Base-by-base conservation (phyloP, 1,140 invertebrate species). In the Ostrea edulis region DNA sequence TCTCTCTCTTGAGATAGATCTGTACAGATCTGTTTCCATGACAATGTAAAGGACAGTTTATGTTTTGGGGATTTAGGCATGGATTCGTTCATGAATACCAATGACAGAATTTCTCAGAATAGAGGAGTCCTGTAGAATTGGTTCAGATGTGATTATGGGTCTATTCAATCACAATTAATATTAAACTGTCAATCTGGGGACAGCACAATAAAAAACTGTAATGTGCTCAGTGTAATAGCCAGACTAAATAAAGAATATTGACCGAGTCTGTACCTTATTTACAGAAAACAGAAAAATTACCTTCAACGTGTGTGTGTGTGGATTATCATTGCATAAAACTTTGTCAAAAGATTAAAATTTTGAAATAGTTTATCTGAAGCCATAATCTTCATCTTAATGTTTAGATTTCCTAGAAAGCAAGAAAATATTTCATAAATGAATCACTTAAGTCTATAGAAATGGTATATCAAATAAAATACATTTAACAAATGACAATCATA, bases 81-180 rank as follows among this genome's bases (percentile, higher is more conserved):
- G 29, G 22, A 77, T 77, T 25, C 68, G 35, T 77, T 77, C 68
- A 77, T 77, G 68, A 77, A 77, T 77, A 77, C 25, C 68, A 77
- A 77, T 77, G 68, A 77, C 68, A 77, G 29, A 14, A 14, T 62
- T 62, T 62, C 68, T 35, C 29, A 35, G 68, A 77, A 77, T 77
- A 77, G 68, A 77, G 25, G 0, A 35, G 25, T 35, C 25, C 68
- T 29, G 11, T 25, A 77, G 68, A 17, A 29, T 29, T 77, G 68
- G 68, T 77, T 77, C 68, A 77, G 68, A 77, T 77, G 68, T 77
- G 68, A 25, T 77, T 77, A 77, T 44, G 25, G 68, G 68, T 25
- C 14, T 62, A 29, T 29, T 29, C 25, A 77, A 77, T 77, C 68
- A 77, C 25, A 77, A 77, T 77, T 77, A 77, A 77, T 68, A 77